A percentile compares a stretch with the other conserved stretches of the same genome.
Evolutionary conservation across 2,113 vertebrate genomes (phyloP).

Genomic region (Amphilophus citrinellus): DNA sequence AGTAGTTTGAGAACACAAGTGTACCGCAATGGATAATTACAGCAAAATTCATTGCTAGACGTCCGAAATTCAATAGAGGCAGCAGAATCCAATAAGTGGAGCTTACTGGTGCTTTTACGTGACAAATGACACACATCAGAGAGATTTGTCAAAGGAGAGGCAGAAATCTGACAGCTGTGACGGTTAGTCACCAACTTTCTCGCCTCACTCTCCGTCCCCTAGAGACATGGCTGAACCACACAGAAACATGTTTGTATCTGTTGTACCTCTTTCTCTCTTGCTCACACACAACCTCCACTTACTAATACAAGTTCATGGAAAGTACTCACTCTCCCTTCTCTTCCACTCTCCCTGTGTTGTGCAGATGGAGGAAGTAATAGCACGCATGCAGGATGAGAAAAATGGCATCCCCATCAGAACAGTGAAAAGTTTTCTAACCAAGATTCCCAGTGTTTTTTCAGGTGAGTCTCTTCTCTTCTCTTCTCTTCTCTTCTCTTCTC

Average conservation of each 20-base stretch:
- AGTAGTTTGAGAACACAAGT: constrained; percentile 8
- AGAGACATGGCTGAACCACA: constrained; percentile 23
- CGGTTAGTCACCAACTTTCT: constrained; percentile 49
- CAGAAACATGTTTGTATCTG: constrained; percentile 34
- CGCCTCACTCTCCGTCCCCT: constrained; percentile 8
- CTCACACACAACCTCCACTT: constrained; percentile 10
- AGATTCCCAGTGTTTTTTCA: constrained; percentile 98
- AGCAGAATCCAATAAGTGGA: constrained; percentile 33
- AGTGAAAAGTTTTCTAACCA: constrained; percentile 98
- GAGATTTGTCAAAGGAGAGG: constrained; percentile 49
- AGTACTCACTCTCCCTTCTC: constrained; percentile 11
- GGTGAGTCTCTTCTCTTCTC: constrained; percentile 82
- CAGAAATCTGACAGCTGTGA: constrained; percentile 45
- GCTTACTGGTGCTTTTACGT: constrained; percentile 31
- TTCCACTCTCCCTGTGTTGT: constrained; percentile 37
- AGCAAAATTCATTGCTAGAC: constrained; percentile 22
- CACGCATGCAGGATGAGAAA: constrained; percentile 97
- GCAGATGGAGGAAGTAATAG: constrained; percentile 98
- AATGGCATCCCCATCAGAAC: constrained; percentile 97
- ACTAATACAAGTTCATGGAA: constrained; percentile 14
- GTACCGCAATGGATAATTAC: constrained; percentile 19
- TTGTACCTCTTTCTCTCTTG: constrained; percentile 26
- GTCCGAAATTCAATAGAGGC: constrained; percentile 21
- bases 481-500: neutral
- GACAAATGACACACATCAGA: constrained; percentile 50